Percentiles rank a stretch among this genome's conserved stretches.
Conservation (phyloP, 2,113 vertebrate genomes). For the Clupea harengus region DNA sequence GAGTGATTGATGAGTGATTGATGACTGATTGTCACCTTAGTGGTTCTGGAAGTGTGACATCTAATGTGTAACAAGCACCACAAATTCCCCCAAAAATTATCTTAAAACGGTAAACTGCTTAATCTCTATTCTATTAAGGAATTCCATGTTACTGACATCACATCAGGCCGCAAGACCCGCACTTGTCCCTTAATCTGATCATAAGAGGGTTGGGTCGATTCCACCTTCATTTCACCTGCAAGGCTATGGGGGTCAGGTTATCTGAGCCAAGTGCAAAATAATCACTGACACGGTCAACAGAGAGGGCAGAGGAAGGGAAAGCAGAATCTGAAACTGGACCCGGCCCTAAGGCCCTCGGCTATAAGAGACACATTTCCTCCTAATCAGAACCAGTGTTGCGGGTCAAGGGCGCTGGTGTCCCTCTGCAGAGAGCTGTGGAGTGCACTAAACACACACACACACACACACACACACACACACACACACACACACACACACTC, state of each 20-base stretch:
- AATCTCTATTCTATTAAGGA: background rate
- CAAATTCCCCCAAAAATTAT: background rate
- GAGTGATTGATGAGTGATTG: background rate
- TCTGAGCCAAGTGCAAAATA: slow-evolving; percentile 29
- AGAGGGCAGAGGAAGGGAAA: slow-evolving; percentile 28
- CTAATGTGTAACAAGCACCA: background rate
- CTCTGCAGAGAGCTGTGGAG: background rate
- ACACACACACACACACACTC: background rate
- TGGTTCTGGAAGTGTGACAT: background rate
- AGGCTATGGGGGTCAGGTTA: slow-evolving; percentile 19
- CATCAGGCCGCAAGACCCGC: background rate
- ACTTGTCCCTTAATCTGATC: background rate
- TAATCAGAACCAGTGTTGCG: slow-evolving; percentile 37
- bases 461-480: background rate
- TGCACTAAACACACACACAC: background rate
- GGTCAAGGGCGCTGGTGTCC: slow-evolving; percentile 28
- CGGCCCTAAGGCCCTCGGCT: background rate
- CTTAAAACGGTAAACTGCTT: background rate
- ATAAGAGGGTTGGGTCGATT: background rate
- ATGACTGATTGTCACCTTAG: background rate
- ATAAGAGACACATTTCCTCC: slow-evolving; percentile 31
- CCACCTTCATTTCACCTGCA: slow-evolving; percentile 21
- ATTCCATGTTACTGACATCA: background rate
- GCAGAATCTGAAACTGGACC: slow-evolving; percentile 26
- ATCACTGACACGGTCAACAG: slow-evolving; percentile 37